These are phyloP conservation scores for Channa maculata DNA, from an alignment of 2,113 vertebrate species.

Conservation along the genomic window DNA sequence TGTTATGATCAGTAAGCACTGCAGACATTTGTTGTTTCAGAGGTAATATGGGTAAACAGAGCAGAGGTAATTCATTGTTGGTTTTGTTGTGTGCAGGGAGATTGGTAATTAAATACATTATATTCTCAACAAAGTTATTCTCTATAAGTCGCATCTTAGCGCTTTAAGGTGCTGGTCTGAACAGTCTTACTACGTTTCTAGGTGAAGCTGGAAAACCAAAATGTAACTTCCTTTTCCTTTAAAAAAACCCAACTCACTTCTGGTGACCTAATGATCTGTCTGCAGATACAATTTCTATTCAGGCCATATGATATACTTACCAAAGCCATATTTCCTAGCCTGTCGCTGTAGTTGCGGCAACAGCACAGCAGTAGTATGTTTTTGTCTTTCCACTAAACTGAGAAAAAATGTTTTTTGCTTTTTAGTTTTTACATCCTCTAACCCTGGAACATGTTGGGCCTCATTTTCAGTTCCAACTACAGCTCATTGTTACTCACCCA, in stretches of 20 bases:
- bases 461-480: conserved; percentile 25
- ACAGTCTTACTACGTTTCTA: background rate
- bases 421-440: background rate
- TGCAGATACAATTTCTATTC: background rate
- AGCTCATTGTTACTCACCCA: conserved; percentile 30
- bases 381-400: background rate
- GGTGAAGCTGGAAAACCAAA: background rate
- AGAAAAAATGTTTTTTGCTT: background rate
- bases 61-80: too few species aligned
- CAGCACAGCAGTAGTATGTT: background rate
- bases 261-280: background rate
- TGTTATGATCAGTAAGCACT: too few species aligned
- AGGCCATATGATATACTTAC: background rate
- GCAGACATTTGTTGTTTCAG: too few species aligned
- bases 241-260: background rate
- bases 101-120: too few species aligned
- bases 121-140: too few species aligned
- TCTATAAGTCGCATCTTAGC: too few species aligned
- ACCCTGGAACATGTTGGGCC: background rate
- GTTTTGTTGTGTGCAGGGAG: too few species aligned
- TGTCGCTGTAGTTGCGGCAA: too few species aligned
- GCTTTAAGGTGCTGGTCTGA: background rate
- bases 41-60: too few species aligned
- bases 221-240: background rate
- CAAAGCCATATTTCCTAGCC: too few species aligned